Evolutionary conservation across 1,140 invertebrate genomes (phyloP).

Genomic region (Nebria ingens): DNA sequence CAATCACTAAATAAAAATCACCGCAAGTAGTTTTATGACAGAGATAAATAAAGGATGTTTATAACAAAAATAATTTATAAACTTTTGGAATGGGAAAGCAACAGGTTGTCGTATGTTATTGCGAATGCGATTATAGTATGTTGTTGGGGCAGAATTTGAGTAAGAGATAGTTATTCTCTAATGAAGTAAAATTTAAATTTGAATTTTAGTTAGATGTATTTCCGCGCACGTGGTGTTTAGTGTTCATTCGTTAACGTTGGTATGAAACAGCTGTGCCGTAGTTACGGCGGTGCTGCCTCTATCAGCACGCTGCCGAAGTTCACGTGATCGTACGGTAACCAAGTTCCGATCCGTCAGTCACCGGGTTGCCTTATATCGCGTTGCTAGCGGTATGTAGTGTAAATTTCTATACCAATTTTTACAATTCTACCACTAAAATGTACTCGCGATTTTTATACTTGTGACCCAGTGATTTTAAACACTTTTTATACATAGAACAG

Average conservation of each 20-base stretch:
- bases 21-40: too few relatives aligned
- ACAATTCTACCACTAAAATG: background rate
- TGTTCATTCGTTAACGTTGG: slow-evolving; percentile 14
- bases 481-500: background rate
- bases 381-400: background rate
- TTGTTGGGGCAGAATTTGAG: too few relatives aligned
- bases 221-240: background rate
- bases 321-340: background rate
- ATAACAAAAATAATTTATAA: background rate
- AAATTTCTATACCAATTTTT: background rate
- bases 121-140: too few relatives aligned
- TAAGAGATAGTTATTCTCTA: too few relatives aligned
- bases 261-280: slow-evolving; percentile 20
- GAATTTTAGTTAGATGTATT: background rate
- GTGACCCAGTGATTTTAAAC: background rate
- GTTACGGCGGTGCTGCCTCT: background rate
- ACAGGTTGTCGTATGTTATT: background rate
- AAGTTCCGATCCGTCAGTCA: slow-evolving; percentile 16
- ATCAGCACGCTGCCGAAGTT: background rate
- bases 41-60: background rate
- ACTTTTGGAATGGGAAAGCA: background rate
- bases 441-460: background rate
- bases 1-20: too few relatives aligned
- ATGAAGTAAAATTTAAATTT: background rate
- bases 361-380: slow-evolving; percentile 18